A percentile compares a stretch with the other conserved stretches of the same genome.
These are phyloP conservation scores for Peucedramus taeniatus DNA, from an alignment of 2,113 vertebrate genomes.

Conservation along the genomic window DNA sequence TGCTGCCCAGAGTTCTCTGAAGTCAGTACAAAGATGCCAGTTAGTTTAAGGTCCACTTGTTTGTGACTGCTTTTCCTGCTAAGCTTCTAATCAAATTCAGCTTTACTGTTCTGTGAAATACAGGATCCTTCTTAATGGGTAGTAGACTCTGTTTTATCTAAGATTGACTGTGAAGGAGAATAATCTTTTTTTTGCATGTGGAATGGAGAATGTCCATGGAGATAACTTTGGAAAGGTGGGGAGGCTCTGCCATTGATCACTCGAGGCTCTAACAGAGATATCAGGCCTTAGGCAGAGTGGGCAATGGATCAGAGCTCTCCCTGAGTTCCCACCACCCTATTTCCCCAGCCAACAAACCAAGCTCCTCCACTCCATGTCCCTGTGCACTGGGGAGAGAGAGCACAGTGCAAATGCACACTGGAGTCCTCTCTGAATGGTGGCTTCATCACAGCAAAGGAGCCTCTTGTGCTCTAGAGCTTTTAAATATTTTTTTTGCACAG, in stretches of 20 bases:
- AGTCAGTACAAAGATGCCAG: neutral
- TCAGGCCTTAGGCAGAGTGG: neutral
- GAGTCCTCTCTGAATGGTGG: neutral
- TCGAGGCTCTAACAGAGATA: neutral
- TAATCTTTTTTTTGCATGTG: neutral
- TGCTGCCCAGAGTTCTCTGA: neutral
- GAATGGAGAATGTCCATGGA: neutral
- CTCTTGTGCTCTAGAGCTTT: constrained; percentile 10
- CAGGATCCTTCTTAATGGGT: neutral
- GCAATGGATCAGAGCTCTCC: neutral
- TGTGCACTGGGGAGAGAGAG: neutral
- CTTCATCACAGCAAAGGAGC: constrained; percentile 13
- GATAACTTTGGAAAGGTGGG: neutral
- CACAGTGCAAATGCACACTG: neutral
- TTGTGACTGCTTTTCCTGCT: neutral
- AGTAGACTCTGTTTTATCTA: neutral
- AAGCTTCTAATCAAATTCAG: neutral
- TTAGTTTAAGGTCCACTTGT: neutral
- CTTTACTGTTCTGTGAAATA: neutral
- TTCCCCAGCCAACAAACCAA: neutral
- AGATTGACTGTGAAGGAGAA: neutral
- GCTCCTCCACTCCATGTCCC: neutral
- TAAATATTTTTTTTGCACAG: neutral
- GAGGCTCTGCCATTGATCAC: neutral
- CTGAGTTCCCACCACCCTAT: neutral